Conservation (phyloP, 2,113 vertebrate genomes). For the Dicentrarchus labrax region DNA sequence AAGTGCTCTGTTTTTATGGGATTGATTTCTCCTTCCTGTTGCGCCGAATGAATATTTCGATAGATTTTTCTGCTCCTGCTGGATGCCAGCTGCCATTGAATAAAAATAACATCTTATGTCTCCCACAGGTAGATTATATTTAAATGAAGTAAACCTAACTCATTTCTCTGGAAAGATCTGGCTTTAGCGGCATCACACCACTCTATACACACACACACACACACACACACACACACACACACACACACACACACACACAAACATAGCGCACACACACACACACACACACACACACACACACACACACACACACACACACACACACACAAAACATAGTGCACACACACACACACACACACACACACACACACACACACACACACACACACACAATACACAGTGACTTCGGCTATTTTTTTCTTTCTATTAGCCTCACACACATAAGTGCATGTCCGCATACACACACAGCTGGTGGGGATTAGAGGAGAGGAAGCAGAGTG, state of each 20-base stretch:
- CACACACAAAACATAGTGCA: too few species aligned
- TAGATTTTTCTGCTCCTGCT: conserved; percentile 66
- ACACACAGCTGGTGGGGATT: conserved; percentile 72
- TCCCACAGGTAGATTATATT: conserved; percentile 71
- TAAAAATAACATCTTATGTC: conserved; percentile 54
- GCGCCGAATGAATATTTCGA: conserved; percentile 76
- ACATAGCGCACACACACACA: conserved; percentile 22
- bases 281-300: conserved; percentile 25
- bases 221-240: conserved; percentile 35
- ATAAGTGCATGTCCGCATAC: conserved; percentile 26
- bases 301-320: conserved; percentile 25
- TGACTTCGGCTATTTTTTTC: background rate
- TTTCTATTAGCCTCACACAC: conserved; percentile 53
- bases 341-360: conserved; percentile 26
- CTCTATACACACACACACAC: conserved; percentile 14
- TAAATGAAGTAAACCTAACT: conserved; percentile 58
- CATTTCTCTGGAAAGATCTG: conserved; percentile 45
- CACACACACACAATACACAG: conserved; percentile 22
- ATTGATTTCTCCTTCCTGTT: conserved; percentile 77
- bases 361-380: conserved; percentile 25
- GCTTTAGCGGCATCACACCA: conserved; percentile 16
- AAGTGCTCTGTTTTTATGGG: conserved; percentile 77
- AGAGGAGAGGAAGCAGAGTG: conserved; percentile 70
- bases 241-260: conserved; percentile 32
- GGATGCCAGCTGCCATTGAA: conserved; percentile 66